Evolutionary conservation across 92 coral and sea anemone genomes (phyloP), one percentile per base, ranked within the genome.

Genomic region (Meandrina meandrites): DNA sequence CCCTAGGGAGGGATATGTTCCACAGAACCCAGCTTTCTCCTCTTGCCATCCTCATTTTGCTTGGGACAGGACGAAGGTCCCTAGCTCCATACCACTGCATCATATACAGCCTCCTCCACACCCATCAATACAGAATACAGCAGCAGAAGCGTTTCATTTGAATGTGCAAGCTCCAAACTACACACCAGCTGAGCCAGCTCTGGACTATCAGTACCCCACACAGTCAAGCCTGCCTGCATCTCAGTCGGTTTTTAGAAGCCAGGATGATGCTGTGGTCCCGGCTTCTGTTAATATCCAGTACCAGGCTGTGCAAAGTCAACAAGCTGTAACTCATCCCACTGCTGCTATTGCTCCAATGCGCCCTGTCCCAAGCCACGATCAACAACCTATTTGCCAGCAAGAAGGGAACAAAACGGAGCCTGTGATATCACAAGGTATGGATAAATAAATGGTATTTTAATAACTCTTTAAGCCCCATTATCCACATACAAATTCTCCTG

Each of bases 271-370:
- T 8, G 72, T 84, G 19, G 82, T 85, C 48, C 82, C 81, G 9
- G 68, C 68, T 47, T 47, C 22, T 14, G 64, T 76, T 8, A 85
- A 85, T 64, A 31, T 15, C 28, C 77, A 56, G 80, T n/a, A 28
- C n/a, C 77, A 45, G 28, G n/a, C 76, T 40, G 56, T 37, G 67
- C 76, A 50, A 27, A 66, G 77, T 48, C 82, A 85, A 45, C 81
- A 60, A n/a, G 68, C 17, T 10, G 66, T 27, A 36, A 21, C 8
- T 74, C 90, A 88, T 30, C 90, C 87, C 30, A 88, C 90, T 19
- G 90, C 90, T 21, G 37, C 90, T 18, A 81, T 88, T 75, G 86
- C 86, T 80, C 90, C 90, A 17, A 81, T 88, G 81, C 90, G 81
- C n/a, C 30, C 77, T 50, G 22, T 11, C 34, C 18, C 67, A 45